Conservation (phyloP, 2,797 vertebrate species). For the Moxostoma hubbsi region DNA sequence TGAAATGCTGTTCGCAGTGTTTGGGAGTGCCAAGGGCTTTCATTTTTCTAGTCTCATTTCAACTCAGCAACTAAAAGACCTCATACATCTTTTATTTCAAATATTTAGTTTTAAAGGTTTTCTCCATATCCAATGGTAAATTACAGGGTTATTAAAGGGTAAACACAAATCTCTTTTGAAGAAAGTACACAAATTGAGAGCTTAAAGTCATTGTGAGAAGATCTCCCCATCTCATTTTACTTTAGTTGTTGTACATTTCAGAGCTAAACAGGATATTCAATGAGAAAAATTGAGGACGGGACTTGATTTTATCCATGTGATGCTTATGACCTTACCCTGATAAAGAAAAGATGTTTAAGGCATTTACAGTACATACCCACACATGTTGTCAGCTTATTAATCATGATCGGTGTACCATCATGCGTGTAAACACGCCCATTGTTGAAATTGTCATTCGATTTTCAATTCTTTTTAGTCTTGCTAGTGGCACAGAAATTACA, state of each 20-base stretch:
- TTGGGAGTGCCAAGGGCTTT: slow-evolving; percentile 24
- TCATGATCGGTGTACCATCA: too few relatives aligned
- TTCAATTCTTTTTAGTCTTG: background rate
- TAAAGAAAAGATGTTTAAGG: too few relatives aligned
- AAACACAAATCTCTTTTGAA: background rate
- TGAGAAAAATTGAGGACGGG: too few relatives aligned
- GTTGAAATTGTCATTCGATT: background rate
- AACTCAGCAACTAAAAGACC: slow-evolving; percentile 25
- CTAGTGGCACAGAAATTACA: background rate
- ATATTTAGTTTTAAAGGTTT: slow-evolving; percentile 8
- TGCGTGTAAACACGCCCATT: too few relatives aligned
- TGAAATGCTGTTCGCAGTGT: slow-evolving; percentile 15
- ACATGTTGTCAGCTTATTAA: too few relatives aligned
- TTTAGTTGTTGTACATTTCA: background rate
- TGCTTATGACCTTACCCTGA: too few relatives aligned
- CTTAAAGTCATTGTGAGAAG: background rate
- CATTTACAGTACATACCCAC: too few relatives aligned
- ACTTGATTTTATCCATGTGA: too few relatives aligned
- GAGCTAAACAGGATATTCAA: too few relatives aligned
- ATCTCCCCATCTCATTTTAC: background rate
- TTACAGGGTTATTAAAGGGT: background rate
- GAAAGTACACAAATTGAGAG: background rate
- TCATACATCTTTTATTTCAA: slow-evolving; percentile 36
- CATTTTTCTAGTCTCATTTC: slow-evolving; percentile 17
- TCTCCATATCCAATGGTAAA: background rate